Percentiles rank a stretch among this genome's conserved stretches.
phyloP scores from a whole-genome alignment of 2,797 vertebrate species.

The Scolopax rusticola region DNA sequence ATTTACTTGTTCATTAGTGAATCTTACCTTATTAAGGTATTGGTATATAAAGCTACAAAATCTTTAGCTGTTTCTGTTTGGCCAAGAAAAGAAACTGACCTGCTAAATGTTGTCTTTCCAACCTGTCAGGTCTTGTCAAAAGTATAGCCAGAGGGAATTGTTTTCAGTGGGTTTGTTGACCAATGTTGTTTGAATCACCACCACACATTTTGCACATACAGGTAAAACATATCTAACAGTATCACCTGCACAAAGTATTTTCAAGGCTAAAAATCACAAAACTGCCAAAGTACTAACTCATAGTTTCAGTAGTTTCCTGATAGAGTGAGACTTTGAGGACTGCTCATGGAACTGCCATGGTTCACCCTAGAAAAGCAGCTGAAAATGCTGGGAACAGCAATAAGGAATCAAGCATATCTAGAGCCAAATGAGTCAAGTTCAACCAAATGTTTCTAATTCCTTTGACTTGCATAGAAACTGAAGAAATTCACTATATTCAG shows the following conservation, averaged over 20 bases:
- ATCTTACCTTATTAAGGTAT: neutral
- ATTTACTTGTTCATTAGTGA: neutral
- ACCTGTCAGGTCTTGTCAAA: neutral
- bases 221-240: neutral
- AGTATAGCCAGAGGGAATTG: neutral
- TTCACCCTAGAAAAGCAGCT: neutral
- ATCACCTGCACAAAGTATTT: neutral
- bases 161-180: neutral
- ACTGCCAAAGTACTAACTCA: neutral
- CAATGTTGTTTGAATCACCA: neutral
- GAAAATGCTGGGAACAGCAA: neutral
- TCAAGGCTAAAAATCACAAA: neutral
- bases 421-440: neutral
- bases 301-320: neutral
- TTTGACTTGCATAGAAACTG: neutral
- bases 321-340: neutral
- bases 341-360: neutral
- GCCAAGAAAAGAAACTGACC: neutral
- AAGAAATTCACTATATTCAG: neutral
- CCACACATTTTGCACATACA: neutral
- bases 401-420: neutral
- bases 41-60: neutral
- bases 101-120: neutral
- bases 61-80: neutral
- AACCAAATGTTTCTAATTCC: neutral